phyloP scores from a whole-genome alignment of 1,140 invertebrate genomes.

The Bombus ignitus region DNA sequence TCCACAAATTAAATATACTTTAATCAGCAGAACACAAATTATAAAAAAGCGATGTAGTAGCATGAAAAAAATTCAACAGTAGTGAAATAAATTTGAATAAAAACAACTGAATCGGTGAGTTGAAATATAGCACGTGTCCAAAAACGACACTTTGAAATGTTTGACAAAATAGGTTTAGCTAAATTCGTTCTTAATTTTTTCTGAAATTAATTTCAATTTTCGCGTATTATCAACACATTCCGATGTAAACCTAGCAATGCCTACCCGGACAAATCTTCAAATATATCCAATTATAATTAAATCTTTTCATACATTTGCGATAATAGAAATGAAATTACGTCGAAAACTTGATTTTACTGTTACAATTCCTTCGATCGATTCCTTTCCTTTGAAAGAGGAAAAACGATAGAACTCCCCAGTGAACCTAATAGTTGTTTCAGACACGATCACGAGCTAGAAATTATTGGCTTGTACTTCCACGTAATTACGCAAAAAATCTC shows the following conservation, averaged over 20 bases:
- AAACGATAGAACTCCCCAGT: background rate
- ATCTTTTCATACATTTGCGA: too few relatives aligned
- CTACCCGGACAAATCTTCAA: background rate
- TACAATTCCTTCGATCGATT: background rate
- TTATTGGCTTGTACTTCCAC: background rate
- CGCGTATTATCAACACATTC: background rate
- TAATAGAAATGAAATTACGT: background rate
- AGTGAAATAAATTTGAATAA: too few relatives aligned
- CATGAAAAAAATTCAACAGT: too few relatives aligned
- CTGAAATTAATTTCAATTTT: background rate
- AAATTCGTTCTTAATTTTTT: background rate
- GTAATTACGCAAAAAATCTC: slow-evolving; percentile 20
- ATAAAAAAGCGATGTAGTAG: too few relatives aligned
- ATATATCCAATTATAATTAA: too few relatives aligned
- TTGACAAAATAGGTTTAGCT: too few relatives aligned
- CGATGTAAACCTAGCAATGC: background rate
- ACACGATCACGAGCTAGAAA: background rate
- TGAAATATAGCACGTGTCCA: background rate
- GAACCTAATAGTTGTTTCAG: background rate
- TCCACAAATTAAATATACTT: too few relatives aligned
- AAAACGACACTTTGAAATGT: too few relatives aligned
- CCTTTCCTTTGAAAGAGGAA: background rate
- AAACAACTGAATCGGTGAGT: background rate
- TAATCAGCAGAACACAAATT: too few relatives aligned
- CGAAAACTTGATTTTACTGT: background rate